A percentile compares a stretch with the other conserved stretches of the same genome.
Conservation (phyloP, 2,888 invertebrate species). For the Agrochola circellaris region DNA sequence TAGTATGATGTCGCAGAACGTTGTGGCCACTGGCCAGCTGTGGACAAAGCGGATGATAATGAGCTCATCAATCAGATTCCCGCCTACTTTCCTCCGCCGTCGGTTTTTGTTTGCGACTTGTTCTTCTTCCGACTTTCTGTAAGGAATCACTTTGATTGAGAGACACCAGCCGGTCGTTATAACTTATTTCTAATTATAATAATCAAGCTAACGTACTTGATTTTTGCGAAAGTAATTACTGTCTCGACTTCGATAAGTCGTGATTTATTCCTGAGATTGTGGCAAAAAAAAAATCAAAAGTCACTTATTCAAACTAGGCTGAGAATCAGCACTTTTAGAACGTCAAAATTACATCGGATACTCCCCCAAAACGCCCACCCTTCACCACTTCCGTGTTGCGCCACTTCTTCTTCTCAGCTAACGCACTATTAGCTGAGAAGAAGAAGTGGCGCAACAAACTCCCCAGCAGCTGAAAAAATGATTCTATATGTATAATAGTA, state of each 20-base stretch:
- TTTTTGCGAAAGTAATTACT: background rate
- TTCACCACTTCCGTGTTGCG: no score
- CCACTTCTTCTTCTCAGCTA: no score
- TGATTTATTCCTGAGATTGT: no score
- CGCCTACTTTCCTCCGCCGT: background rate
- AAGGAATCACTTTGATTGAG: conserved; percentile 11
- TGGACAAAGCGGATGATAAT: conserved; percentile 13
- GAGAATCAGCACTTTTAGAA: no score
- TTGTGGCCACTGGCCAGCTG: conserved; percentile 13
- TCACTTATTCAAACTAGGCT: no score
- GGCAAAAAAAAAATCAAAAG: no score
- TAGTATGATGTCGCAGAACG: background rate
- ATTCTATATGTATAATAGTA: no score
- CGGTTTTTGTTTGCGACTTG: conserved; percentile 21
- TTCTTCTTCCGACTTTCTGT: conserved; percentile 3
- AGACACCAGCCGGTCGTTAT: conserved; percentile 14
- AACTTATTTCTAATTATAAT: conserved; percentile 3
- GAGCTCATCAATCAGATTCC: conserved; percentile 38
- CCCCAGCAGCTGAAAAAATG: no score
- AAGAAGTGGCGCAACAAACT: no score
- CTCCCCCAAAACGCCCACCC: no score
- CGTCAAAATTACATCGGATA: no score
- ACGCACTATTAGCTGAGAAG: no score
- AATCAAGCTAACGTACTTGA: background rate
- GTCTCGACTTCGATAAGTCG: background rate